These are phyloP conservation scores for Forficula auricularia DNA, from an alignment of 1,140 invertebrate species.

Conservation along the genomic window DNA sequence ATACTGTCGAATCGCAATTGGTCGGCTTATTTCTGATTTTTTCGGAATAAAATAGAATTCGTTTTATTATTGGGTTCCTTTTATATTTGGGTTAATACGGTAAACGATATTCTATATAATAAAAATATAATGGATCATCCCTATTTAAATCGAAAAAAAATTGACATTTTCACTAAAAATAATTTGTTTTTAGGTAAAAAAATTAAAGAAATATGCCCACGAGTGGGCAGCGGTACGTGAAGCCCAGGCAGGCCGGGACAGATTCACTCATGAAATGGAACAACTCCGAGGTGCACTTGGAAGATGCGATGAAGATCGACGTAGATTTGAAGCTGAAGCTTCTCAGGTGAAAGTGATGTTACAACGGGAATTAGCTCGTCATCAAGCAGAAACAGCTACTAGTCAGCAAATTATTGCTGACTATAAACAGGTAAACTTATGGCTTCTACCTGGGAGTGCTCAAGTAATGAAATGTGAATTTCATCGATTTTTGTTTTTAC, in stretches of 20 bases:
- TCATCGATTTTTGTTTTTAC: too few relatives aligned
- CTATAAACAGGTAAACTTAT: constrained; percentile 71
- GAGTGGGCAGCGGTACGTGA: constrained; percentile 37
- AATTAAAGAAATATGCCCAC: constrained; percentile 88
- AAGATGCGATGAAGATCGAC: constrained; percentile 69
- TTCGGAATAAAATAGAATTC: too few relatives aligned
- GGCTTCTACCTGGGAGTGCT: too few relatives aligned
- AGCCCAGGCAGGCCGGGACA: constrained; percentile 59
- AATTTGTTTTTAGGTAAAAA: constrained; percentile 43
- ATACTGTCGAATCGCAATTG: too few relatives aligned
- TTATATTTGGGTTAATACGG: too few relatives aligned
- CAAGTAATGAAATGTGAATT: too few relatives aligned
- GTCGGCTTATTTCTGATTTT: too few relatives aligned
- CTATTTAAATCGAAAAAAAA: too few relatives aligned
- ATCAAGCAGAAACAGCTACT: constrained; percentile 51
- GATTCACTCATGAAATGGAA: constrained; percentile 60
- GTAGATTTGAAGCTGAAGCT: constrained; percentile 58
- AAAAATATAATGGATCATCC: too few relatives aligned
- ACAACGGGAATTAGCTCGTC: constrained; percentile 54
- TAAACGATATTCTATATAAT: too few relatives aligned
- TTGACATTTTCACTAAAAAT: too few relatives aligned
- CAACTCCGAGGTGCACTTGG: constrained; percentile 49
- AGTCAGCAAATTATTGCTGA: constrained; percentile 67
- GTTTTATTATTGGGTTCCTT: too few relatives aligned
- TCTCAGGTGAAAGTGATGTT: constrained; percentile 68